Base-by-base conservation (phyloP, 2,888 invertebrate species). In the Synanthedon myopaeformis region DNA sequence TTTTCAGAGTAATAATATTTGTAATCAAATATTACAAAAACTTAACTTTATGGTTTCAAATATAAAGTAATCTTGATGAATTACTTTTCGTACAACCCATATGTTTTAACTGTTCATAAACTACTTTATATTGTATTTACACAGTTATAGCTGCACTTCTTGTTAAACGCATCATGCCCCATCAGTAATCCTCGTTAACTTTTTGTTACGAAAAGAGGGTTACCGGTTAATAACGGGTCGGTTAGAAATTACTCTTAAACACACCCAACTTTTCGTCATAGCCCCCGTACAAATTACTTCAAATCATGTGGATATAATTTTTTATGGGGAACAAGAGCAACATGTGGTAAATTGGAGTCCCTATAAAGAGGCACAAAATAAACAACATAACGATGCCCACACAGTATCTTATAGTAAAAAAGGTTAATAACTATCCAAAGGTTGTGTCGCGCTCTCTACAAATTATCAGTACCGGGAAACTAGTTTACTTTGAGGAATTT, bases 311-410 rank as follows among this genome's bases (percentile, higher is more conserved):
- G 79, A 78, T 81, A 82, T 79, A 74, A 79, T 78, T 82, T 83
- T 85, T 83, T 83, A 79, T 69, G 60, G 56, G 59, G 63, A 64
- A 67, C 61, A 58, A 72, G 72, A 76, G 68, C 74, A 74, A 74
- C 86, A 86, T 84, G 81, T 84, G 87, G 82, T 85, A 82, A 85
- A 85, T 86, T 85, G 74, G 76, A 74, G 77, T 71, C 76, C 75
- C 79, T 77, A 76, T 75, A 69, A 73, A 69, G 66, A 72, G 63
- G 65, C 69, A 67, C 65, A 73, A 81, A 82, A 83, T 79, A 85
- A 84, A 83, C 79, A 82, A 77, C 69, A 62, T 74, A 76, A 82
- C 74, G 72, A 80, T 73, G 69, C 69, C 69, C 70, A 72, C 69
- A 69, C 74, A 71, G 70, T 69, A 67, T 67, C 65, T 66, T 53